A percentile compares a stretch with the other conserved stretches of the same genome.
These are phyloP conservation scores for Pseudopleuronectes americanus DNA, from an alignment of 2,797 vertebrate species.

Conservation along the genomic window DNA sequence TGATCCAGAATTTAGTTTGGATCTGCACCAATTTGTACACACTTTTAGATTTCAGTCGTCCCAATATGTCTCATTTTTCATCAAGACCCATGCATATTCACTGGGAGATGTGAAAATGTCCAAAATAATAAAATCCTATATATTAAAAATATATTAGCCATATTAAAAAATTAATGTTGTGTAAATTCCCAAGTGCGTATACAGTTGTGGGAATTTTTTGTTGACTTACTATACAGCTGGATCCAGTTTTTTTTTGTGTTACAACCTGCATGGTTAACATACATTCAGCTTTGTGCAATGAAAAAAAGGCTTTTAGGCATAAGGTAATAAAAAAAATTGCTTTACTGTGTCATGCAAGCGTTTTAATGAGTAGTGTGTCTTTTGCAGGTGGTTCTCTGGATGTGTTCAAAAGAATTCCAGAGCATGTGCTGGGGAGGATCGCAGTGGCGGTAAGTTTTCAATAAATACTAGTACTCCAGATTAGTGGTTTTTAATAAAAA, in stretches of 20 bases:
- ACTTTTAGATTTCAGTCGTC: too few relatives aligned
- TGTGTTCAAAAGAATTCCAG: slow-evolving; percentile 95
- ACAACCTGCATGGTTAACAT: not conserved
- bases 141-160: not conserved
- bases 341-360: not conserved
- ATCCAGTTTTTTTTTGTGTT: not conserved
- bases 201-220: not conserved
- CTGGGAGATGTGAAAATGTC: too few relatives aligned
- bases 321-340: too few relatives aligned
- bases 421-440: slow-evolving; percentile 95
- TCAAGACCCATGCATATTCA: too few relatives aligned
- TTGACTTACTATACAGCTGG: not conserved
- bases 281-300: not conserved
- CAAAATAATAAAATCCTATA: too few relatives aligned
- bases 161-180: not conserved
- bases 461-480: not conserved
- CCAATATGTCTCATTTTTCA: too few relatives aligned
- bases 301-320: too few relatives aligned
- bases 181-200: too few relatives aligned
- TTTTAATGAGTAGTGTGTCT: slow-evolving; percentile 19
- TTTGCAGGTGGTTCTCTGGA: slow-evolving; percentile 94
- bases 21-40: too few relatives aligned
- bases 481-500: not conserved
- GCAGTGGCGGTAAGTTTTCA: slow-evolving; percentile 92
- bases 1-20: too few relatives aligned